Conservation (phyloP, 2,113 vertebrate genomes). For the Geococcyx californianus region DNA sequence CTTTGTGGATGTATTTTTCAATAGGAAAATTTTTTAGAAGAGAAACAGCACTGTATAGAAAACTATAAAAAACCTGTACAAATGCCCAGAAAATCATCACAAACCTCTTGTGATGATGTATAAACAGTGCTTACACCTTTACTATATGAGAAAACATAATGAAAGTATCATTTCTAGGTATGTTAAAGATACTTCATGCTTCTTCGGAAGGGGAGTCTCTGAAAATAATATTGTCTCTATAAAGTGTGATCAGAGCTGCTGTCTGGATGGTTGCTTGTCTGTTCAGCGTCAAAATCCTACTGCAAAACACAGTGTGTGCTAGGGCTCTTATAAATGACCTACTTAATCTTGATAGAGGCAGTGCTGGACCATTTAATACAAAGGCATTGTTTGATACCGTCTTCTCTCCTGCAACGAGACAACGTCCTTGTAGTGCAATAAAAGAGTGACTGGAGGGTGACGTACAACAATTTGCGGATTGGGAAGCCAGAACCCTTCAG, state of each 20-base stretch:
- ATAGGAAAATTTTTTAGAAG: neutral
- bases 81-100: neutral
- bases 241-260: neutral
- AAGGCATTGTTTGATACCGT: neutral
- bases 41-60: neutral
- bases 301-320: neutral
- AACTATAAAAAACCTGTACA: neutral
- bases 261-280: neutral
- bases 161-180: neutral
- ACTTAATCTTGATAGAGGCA: conserved; percentile 6
- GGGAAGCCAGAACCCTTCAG: neutral
- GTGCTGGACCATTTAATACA: neutral
- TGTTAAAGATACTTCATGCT: neutral
- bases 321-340: neutral
- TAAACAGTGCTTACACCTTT: neutral
- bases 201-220: neutral
- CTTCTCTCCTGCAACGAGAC: accelerated
- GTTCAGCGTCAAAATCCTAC: neutral
- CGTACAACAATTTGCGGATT: neutral
- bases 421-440: neutral
- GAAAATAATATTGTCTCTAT: neutral
- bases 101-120: neutral
- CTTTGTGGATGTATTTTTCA: neutral
- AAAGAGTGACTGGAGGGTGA: neutral
- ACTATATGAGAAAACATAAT: neutral